Conservation (phyloP, 2,888 invertebrate genomes). For the Protonemura montana region DNA sequence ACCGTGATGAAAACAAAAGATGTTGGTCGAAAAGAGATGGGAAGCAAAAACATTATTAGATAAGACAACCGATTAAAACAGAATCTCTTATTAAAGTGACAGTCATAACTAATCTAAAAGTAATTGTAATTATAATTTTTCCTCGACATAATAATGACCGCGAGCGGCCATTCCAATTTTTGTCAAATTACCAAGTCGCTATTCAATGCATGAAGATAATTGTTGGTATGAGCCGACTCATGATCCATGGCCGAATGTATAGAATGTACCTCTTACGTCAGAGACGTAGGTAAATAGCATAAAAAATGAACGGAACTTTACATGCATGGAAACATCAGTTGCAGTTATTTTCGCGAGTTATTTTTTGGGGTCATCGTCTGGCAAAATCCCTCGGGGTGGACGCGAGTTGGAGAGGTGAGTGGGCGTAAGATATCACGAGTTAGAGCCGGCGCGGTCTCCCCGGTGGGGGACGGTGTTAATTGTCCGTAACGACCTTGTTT, state of each 20-base stretch:
- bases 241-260: no score
- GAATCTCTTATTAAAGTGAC: conserved; percentile 21
- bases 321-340: background rate
- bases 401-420: background rate
- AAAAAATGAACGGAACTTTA: background rate
- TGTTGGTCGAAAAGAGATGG: conserved; percentile 13
- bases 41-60: background rate
- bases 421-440: background rate
- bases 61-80: conserved; percentile 25
- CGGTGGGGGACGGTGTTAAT: conserved; percentile 44
- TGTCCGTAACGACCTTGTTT: conserved; percentile 50
- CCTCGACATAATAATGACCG: conserved; percentile 14
- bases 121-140: conserved; percentile 31
- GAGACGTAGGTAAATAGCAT: background rate
- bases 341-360: conserved; percentile 18
- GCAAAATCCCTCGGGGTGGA: conserved; percentile 23
- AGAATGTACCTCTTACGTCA: no score
- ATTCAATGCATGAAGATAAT: no score
- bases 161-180: background rate
- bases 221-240: no score
- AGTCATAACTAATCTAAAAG: conserved; percentile 36
- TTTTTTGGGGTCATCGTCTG: conserved; percentile 32
- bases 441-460: background rate
- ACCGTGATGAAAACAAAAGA: conserved; percentile 35
- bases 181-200: background rate